These are phyloP conservation scores for Myotis yumanensis DNA, from an alignment of 2,113 vertebrate species.

Conservation along the genomic window DNA sequence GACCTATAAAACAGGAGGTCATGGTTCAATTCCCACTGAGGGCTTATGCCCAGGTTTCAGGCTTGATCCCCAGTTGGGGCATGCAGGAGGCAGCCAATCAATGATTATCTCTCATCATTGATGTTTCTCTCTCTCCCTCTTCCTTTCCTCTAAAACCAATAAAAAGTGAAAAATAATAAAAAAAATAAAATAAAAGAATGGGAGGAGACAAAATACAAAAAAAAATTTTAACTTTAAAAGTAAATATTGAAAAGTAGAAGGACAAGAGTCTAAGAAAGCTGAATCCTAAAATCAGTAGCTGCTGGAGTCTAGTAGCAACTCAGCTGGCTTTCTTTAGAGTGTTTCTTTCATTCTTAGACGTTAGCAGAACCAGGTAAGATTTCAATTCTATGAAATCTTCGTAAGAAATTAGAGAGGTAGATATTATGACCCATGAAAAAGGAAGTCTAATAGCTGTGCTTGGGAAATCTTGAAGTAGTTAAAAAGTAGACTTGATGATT, in stretches of 20 bases:
- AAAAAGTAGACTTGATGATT: not conserved
- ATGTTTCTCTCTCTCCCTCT: no score
- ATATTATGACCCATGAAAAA: not conserved
- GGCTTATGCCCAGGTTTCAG: no score
- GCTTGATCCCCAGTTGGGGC: no score
- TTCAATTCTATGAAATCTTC: constrained; percentile 5
- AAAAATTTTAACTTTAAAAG: not conserved
- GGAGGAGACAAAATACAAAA: not conserved
- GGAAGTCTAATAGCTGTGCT: not conserved
- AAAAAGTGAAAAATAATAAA: no score
- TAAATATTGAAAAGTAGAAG: not conserved
- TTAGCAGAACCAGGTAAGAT: not conserved
- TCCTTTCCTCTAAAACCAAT: no score
- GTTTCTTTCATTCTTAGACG: not conserved
- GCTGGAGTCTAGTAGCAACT: not conserved
- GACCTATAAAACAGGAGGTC: no score
- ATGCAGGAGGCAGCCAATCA: no score
- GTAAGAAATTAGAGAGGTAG: not conserved
- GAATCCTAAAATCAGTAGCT: not conserved
- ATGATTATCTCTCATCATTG: no score
- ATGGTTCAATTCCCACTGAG: no score
- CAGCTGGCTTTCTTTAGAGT: not conserved
- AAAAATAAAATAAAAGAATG: no score
- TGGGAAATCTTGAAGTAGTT: not conserved
- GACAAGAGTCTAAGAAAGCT: not conserved